Evolutionary conservation across 1,140 invertebrate species (phyloP), one percentile per base, ranked within the genome.

Genomic region (Patella vulgata): DNA sequence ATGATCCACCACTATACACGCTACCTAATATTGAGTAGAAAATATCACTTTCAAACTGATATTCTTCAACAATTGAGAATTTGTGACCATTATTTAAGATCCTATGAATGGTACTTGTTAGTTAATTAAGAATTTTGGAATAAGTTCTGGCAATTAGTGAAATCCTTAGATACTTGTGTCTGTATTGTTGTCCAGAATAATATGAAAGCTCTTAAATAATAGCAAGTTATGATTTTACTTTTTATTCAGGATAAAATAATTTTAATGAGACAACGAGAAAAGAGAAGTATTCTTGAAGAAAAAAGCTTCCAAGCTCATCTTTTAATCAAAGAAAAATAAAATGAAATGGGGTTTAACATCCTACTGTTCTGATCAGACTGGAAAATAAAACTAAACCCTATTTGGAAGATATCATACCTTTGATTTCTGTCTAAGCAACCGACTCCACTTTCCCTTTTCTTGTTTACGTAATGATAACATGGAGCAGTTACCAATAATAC

Each of bases 371-470:
- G n/a, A n/a, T n/a, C n/a, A n/a, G n/a, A n/a, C n/a, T n/a, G n/a
- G n/a, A n/a, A n/a, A n/a, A n/a, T n/a, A n/a, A n/a, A n/a, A n/a
- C n/a, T n/a, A n/a, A n/a, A n/a, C n/a, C n/a, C n/a, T n/a, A n/a
- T n/a, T n/a, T n/a, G n/a, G n/a, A n/a, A n/a, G 33, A n/a, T 6
- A n/a, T 2, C 39, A 23, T 48, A 71, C 68, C 58, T 69, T 72
- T 3, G 57, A 27, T 43, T 63, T 63, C 21, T 61, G 33, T 47
- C 51, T 66, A 9, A 71, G 59, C 30, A 74, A 54, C 23, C 66
- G 48, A 30, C 59, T 57, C 69, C 72, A 74, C 23, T 28, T 44
- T 12, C 60, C 66, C 31, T 62, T 62, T 28, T 66, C 50, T n/a
- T 57, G 44, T 46, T 74, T 74, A 9, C 55, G 27, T 19, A 74